phyloP scores from a whole-genome alignment of 2,113 vertebrate genomes.

The Enhydra lutris region DNA sequence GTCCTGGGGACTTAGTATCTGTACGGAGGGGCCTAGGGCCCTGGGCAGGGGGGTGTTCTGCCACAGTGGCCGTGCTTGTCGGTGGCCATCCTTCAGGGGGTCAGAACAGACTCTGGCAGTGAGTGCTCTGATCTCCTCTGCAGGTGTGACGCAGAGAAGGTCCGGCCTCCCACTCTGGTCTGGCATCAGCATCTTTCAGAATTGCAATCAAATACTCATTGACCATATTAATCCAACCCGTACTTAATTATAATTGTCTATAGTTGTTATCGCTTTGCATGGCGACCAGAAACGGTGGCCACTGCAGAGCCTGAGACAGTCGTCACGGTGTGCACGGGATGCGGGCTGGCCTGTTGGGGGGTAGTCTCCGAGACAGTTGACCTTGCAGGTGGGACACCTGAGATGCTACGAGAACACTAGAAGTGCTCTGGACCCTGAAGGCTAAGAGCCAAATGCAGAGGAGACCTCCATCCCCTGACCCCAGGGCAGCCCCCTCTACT shows the following conservation, averaged over 20 bases:
- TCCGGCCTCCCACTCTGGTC: neutral
- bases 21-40: neutral
- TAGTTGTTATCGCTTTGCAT: neutral
- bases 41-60: neutral
- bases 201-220: neutral
- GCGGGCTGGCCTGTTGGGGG: neutral
- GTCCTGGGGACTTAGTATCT: neutral
- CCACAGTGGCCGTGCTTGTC: rapidly evolving
- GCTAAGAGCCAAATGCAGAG: neutral
- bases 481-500: neutral
- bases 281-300: neutral
- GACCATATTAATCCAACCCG: neutral
- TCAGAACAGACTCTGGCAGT: neutral
- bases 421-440: neutral
- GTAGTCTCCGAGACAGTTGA: neutral
- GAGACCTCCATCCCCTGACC: neutral
- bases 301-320: neutral
- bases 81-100: neutral
- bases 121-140: neutral
- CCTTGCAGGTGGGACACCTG: neutral
- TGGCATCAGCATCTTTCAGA: neutral
- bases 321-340: too few relatives aligned
- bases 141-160: neutral
- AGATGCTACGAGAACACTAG: neutral
- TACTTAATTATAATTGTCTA: neutral